Percentiles rank a stretch among this genome's conserved stretches.
Evolutionary conservation across 2,113 vertebrate genomes (phyloP).

Genomic region (Rafetus swinhoei): DNA sequence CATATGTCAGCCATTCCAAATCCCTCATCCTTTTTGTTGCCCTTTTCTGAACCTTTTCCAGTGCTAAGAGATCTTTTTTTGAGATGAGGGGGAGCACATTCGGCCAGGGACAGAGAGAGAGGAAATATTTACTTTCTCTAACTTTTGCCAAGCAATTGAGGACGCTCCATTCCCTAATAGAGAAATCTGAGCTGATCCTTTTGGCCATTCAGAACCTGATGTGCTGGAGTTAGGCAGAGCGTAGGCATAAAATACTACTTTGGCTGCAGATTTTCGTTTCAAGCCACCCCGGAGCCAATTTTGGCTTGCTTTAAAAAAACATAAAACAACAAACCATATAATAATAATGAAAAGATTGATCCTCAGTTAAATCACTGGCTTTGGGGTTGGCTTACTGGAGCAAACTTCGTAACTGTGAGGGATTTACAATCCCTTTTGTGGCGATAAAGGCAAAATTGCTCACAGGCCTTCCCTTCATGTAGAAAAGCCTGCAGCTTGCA

Average conservation of each 20-base stretch:
- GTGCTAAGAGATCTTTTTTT: too few species aligned
- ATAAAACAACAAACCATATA: constrained; percentile 2
- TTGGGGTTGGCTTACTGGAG: constrained; percentile 27
- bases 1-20: too few species aligned
- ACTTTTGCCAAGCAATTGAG: constrained; percentile 8
- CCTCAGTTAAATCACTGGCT: not conserved
- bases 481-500: constrained; percentile 38
- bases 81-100: not conserved
- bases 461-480: constrained; percentile 37
- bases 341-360: constrained; percentile 30
- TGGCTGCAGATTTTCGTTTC: constrained; percentile 12
- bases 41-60: too few species aligned
- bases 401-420: constrained; percentile 25
- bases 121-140: constrained; percentile 36
- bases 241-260: not conserved
- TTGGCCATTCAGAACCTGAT: not conserved
- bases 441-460: constrained; percentile 54
- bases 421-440: constrained; percentile 50
- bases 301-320: not conserved
- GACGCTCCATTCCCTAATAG: not conserved
- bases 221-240: not conserved
- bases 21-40: too few species aligned
- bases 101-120: constrained; percentile 7
- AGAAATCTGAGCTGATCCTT: not conserved
- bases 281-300: not conserved